Evolutionary conservation across 1,140 invertebrate species (phyloP).

Genomic region (Atta colombica): DNA sequence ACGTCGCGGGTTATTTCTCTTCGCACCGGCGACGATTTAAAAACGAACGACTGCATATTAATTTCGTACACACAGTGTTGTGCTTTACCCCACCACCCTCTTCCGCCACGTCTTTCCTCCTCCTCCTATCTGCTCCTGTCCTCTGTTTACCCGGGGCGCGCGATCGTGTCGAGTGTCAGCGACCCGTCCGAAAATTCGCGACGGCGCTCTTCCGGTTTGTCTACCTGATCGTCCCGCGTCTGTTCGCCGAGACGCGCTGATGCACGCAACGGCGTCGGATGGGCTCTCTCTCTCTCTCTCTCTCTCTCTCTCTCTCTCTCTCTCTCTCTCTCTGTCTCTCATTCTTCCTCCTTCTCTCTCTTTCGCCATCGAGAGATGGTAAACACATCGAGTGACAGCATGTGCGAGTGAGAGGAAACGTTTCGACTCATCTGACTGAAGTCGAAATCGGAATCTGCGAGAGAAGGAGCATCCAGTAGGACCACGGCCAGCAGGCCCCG

Average conservation of each 20-base stretch:
- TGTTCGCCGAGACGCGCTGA: constrained; percentile 6
- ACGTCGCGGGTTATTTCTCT: background rate
- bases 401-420: constrained; percentile 49
- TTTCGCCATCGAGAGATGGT: constrained; percentile 46
- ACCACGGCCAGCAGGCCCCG: constrained; percentile 11
- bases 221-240: constrained; percentile 23
- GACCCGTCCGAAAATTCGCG: constrained; percentile 24
- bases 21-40: constrained; percentile 56
- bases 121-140: background rate
- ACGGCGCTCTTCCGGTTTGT: background rate
- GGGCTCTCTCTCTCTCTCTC: background rate
- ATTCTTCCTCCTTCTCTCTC: background rate
- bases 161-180: constrained; percentile 38
- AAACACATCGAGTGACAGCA: constrained; percentile 79
- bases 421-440: constrained; percentile 40
- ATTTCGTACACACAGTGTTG: constrained; percentile 16
- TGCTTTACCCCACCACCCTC: background rate
- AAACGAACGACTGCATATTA: constrained; percentile 23
- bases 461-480: constrained; percentile 9
- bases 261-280: constrained; percentile 31
- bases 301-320: constrained; percentile 18
- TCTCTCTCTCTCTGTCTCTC: background rate
- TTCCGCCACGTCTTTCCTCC: background rate
- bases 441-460: background rate
- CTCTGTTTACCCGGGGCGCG: constrained; percentile 60